Base-by-base conservation (phyloP, 2,797 vertebrate species). In the Siniperca obscura region DNA sequence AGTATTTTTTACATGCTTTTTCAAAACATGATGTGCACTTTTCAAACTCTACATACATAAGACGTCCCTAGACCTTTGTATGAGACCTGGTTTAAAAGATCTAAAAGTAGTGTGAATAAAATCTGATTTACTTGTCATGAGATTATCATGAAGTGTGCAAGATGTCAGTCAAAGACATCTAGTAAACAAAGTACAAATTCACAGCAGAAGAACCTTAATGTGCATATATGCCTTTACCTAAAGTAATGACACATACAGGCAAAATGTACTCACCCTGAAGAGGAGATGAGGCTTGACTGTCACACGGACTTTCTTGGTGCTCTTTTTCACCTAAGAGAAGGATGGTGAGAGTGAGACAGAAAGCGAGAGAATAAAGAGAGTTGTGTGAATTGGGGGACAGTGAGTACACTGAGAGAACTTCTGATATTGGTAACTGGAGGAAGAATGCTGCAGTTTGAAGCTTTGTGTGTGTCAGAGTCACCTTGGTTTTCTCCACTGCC, bases 231-330 rank as follows among this genome's bases (percentile, higher is more conserved):
- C 7, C n/a, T 42, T 27, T 7, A 42, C 9, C n/a, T 21, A 38
- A 17, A 53, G 12, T 19, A 59, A 36, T 42, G 8, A 56, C 12
- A 56, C 2, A 40, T n/a, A 14, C 7, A 50, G n/a, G n/a, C 7
- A 52, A 70, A 64, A 13, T 0, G 22, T 14, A 92, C 97, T 96
- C 92, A 99, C 98, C 91, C 97, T 96, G 92, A 97, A 99, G 42
- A 99, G 95, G 74, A 99, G 96, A 88, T 98, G 98, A 74, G 98
- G 97, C 86, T 99, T 99, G 86, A 99, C 98, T 0, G 97, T 99
- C 80, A 99, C 98, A 25, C 98, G 96, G n/a, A 99, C 98, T 92
- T 99, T 99, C 94, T 98, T 98, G 83, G 93, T 97, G 93, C 93
- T 97, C 91, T 96, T 98, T 90, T 96, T 98, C 78, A 96, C 94